Evolutionary conservation across 2,888 invertebrate genomes (phyloP), one percentile per base, ranked within the genome.

Genomic region (Unio pictorum): DNA sequence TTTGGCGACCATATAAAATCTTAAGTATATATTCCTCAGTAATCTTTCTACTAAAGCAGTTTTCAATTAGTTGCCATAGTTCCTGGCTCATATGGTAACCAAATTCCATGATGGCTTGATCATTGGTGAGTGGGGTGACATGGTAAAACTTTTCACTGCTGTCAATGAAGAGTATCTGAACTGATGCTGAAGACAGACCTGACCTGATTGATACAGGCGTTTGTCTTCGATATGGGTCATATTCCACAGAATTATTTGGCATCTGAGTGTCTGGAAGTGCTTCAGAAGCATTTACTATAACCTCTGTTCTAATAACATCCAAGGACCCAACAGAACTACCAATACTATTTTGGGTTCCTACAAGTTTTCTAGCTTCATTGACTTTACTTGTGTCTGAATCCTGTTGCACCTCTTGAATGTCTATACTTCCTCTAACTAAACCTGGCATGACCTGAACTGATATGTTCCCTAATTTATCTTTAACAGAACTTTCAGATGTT

Each of bases 1-100:
- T 79, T 59, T 79, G 73, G 34, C 84, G 67, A 55, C 78, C 79
- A 69, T 76, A 80, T 62, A 85, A 69, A 28, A 86, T 81, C 55
- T 75, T 69, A n/a, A 81, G 65, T 20, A 86, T 71, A 68, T 72
- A 82, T 8, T 82, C 70, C 23, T 82, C 74, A n/a, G 75, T 73
- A 17, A 86, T 72, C 64, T 85, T 84, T 64, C 79, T 80, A 60
- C 81, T 80, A 62, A 85, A 82, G 61, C 84, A 84, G 64, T 81
- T 76, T 64, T 86, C 85, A 1, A 82, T 81, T 58, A 86, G 66
- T 15, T 73, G 74, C 17, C 68, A 73, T 15, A 75, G 70, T 61
- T 77, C 77, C 63, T 71, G 70, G 63, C 73, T 73, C 57, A 67
- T 71, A 59, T 70, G 65, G 0, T 68, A 28, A 55, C 55, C 54